Evolutionary conservation across 2,797 vertebrate species (phyloP), one percentile per base, ranked within the genome.

Genomic region (Alectoris magna): DNA sequence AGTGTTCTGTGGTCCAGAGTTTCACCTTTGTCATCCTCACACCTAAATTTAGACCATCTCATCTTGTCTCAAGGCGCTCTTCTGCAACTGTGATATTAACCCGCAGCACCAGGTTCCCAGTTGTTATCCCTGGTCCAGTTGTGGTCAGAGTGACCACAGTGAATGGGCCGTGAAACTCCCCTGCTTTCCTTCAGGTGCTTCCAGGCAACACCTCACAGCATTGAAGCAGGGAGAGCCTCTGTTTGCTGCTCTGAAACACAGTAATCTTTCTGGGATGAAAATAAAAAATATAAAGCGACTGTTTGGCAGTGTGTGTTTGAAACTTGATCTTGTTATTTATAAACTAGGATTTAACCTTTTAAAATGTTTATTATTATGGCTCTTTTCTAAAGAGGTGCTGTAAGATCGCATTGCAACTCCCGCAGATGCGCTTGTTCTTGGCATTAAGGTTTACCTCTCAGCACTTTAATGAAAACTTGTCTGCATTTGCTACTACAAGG

Each of bases 261-360:
- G 31, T 38, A 73, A 81, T 71, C 43, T 90, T 23, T 46, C 43
- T 56, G 60, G 24, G 27, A 73, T 73, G 60, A 46, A 2, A 73
- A 78, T 81, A 76, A 81, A 88, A 79, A 79, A 22, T 73, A 71
- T 68, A 82, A 71, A 77, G 86, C 91, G 94, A 79, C 89, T 89
- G 87, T 93, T 91, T 55, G 82, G 87, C 75, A 87, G 19, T 23
- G 18, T 34, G 44, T 73, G 62, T 89, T 85, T 85, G 92, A 84
- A 93, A 94, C 24, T 31, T 56, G 62, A 84, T 74, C 79, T 91
- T 87, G n/a, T 49, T 87, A 76, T 94, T 88, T 95, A 92, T 95
- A 93, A 95, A 96, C 76, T 11, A 62, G 69, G 78, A 49, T 44
- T 95, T 93, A 95, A 87, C 62, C 78, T 92, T 94, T 89, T 49